A percentile compares a stretch with the other conserved stretches of the same genome.
phyloP scores from a whole-genome alignment of 2,113 vertebrate genomes.

The Copsychus sechellarum region DNA sequence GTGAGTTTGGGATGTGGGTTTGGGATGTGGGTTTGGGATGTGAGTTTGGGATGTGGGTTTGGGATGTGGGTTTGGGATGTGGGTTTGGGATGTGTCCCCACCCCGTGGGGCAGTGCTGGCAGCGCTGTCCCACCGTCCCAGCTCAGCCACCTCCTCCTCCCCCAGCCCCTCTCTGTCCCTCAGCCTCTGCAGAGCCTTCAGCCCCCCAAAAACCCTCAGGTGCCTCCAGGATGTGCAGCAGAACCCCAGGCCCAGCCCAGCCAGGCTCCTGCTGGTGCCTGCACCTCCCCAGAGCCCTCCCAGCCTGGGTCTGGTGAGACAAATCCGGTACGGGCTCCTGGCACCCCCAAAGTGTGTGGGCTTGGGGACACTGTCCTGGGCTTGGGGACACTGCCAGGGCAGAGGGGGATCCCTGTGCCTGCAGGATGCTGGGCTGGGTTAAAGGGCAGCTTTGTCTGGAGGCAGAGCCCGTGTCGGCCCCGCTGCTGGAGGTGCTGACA shows the following conservation, averaged over 20 bases:
- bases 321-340: accelerated
- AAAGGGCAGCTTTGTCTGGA: neutral
- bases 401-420: neutral
- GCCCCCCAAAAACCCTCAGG: accelerated
- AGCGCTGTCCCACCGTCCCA: neutral
- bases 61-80: neutral
- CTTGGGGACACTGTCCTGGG: neutral
- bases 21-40: neutral
- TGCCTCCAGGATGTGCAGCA: accelerated
- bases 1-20: neutral
- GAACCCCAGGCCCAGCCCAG: neutral
- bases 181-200: neutral
- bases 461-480: neutral
- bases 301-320: accelerated
- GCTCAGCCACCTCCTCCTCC: neutral
- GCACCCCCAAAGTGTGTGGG: accelerated
- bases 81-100: neutral
- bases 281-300: accelerated
- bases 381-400: accelerated
- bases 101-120: neutral
- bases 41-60: neutral
- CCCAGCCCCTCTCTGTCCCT: neutral
- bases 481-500: neutral
- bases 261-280: accelerated
- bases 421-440: neutral